Evolutionary conservation across 2,888 invertebrate species (phyloP), one percentile per base, ranked within the genome.

Genomic region (Ctena decussata): DNA sequence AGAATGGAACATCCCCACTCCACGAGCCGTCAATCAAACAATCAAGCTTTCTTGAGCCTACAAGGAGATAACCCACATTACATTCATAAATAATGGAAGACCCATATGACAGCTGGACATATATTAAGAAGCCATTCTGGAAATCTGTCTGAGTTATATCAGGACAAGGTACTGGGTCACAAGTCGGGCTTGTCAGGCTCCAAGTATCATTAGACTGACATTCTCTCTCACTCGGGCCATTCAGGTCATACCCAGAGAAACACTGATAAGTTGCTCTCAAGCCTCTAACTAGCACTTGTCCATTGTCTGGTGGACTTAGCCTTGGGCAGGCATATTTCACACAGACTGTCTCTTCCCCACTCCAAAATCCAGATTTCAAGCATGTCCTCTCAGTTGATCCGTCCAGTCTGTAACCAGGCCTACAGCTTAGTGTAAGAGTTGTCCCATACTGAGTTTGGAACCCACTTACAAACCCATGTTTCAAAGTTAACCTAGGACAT

Each of bases 321-420:
- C 77, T 60, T 5, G 79, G 79, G 80, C 95, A 94, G 15, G 84
- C 80, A 32, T 93, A 86, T 77, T 89, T 91, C 0, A 90, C 85
- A 89, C 95, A 95, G 0, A 84, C 35, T 3, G 94, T 90, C 27
- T 89, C 86, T 21, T 85, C 87, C 0, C 92, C 94, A 72, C 91
- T 93, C 95, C 95, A 95, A 0, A 82, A 57, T 11, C 95, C 96
- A 81, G 94, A 92, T 21, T 93, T 93, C 44, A 93, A 91, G 86
- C 96, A 96, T 3, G 97, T 97, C 76, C 99, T 96, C 94, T 98
- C 98, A 93, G 98, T 97, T 0, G 98, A 96, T 0, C 99, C 99
- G 0, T 98, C 98, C 84, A 98, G 97, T 95, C 98, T 98, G 96
- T 98, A 98, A 0, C 98, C 98, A 77, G 97, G 97, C 21, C 98